Evolutionary conservation across 1,140 invertebrate species (phyloP), one percentile per base, ranked within the genome.

Genomic region (Caenorhabditis remanei): DNA sequence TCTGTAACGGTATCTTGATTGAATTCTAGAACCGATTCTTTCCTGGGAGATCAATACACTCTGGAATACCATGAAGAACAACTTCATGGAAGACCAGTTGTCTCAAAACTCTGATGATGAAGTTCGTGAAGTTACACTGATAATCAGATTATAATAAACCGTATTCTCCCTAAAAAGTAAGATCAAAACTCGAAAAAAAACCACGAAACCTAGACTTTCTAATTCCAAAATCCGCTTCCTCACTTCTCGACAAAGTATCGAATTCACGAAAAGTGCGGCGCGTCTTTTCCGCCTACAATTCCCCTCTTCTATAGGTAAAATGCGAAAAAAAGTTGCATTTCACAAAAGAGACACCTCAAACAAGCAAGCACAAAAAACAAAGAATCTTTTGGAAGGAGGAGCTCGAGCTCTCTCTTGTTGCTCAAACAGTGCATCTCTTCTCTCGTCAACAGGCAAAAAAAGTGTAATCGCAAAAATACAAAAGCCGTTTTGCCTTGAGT

Each of bases 391-490:
- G 43, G 71, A 19, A 24, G 71, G 71, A 24, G 71, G 46, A 79
- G 71, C n/a, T 50, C 32, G 13, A 46, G 41, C 67, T 79, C 40
- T 79, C n/a, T 11, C 71, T 24, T 50, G 32, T 79, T 79, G 41
- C 43, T 48, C 71, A 79, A 79, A 79, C 71, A 79, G 71, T 79
- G 71, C 71, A 79, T 79, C 67, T 71, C 67, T 6, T 71, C 67
- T 79, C 71, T 50, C 46, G 43, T 79, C 71, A 79, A 79, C 71
- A 79, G 40, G 71, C 14, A 41, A 21, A 79, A 50, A 50, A 79
- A 79, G 46, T 79, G 71, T 79, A 79, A 79, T 79, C 71, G 71
- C 71, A 71, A n/a, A 79, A 79, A 79, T 79, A 79, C 71, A 79
- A 79, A 79, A 79, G 71, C 71, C 43, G 21, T 46, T 71, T 71